These are phyloP conservation scores for Glossosoma conforme DNA, from an alignment of 1,140 invertebrate species.

Conservation along the genomic window DNA sequence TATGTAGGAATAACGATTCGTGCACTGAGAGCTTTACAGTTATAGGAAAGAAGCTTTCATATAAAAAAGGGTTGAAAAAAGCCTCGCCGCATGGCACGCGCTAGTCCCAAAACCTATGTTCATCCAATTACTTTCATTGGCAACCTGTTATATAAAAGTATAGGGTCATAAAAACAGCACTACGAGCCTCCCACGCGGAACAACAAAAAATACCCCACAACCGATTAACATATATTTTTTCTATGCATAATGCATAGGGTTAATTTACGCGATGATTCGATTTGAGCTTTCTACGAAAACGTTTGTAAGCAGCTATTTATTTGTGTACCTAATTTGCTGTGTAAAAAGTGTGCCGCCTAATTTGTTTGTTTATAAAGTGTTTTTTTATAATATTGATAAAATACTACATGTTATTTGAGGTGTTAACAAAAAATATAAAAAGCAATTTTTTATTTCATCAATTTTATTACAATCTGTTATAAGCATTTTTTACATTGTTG, in stretches of 20 bases:
- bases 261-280: slow-evolving; percentile 18
- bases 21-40: too few species aligned
- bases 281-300: slow-evolving; percentile 12
- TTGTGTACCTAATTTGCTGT: neutral
- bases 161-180: slow-evolving; percentile 4
- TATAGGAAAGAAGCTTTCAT: too few species aligned
- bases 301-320: slow-evolving; percentile 1
- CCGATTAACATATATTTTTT: slow-evolving; percentile 20
- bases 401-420: too few species aligned
- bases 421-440: too few species aligned
- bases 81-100: slow-evolving; percentile 24
- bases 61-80: too few species aligned
- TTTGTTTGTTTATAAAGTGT: too few species aligned
- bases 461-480: too few species aligned
- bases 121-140: slow-evolving; percentile 21
- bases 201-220: slow-evolving; percentile 24
- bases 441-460: too few species aligned
- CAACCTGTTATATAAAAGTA: slow-evolving; percentile 25
- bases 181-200: slow-evolving; percentile 11
- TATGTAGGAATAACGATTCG: too few species aligned
- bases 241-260: slow-evolving; percentile 15
- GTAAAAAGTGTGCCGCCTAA: too few species aligned
- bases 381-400: too few species aligned
- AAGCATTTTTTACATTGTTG: too few species aligned
- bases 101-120: slow-evolving; percentile 17